Conservation (phyloP, 2,113 vertebrate species). For the Budorcas taxicolor region DNA sequence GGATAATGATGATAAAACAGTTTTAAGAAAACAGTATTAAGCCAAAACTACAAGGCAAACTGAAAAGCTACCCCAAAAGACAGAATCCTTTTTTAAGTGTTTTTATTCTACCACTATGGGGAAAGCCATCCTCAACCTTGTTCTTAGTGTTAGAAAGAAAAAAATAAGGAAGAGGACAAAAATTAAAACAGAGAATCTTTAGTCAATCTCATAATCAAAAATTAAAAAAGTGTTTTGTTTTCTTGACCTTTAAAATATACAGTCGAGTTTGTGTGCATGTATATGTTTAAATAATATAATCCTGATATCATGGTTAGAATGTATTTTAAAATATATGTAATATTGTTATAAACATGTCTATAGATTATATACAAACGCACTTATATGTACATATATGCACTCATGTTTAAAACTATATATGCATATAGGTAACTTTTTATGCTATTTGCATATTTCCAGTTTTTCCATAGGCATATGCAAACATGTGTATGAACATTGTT, state of each 20-base stretch:
- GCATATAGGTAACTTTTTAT: background rate
- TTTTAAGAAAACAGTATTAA: background rate
- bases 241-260: background rate
- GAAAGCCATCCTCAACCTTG: background rate
- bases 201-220: background rate
- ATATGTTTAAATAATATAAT: background rate
- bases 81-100: background rate
- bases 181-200: background rate
- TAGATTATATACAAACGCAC: background rate
- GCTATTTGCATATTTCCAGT: background rate
- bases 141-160: background rate
- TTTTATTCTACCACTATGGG: background rate
- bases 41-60: background rate
- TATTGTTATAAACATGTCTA: background rate
- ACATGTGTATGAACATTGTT: background rate
- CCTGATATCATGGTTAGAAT: background rate
- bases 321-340: background rate
- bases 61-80: background rate
- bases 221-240: background rate
- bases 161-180: background rate
- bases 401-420: background rate
- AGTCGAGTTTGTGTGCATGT: background rate
- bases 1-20: background rate
- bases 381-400: background rate
- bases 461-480: background rate